phyloP scores from a whole-genome alignment of 92 coral and sea anemone genomes.

The Hydrozoanthus gracilis region DNA sequence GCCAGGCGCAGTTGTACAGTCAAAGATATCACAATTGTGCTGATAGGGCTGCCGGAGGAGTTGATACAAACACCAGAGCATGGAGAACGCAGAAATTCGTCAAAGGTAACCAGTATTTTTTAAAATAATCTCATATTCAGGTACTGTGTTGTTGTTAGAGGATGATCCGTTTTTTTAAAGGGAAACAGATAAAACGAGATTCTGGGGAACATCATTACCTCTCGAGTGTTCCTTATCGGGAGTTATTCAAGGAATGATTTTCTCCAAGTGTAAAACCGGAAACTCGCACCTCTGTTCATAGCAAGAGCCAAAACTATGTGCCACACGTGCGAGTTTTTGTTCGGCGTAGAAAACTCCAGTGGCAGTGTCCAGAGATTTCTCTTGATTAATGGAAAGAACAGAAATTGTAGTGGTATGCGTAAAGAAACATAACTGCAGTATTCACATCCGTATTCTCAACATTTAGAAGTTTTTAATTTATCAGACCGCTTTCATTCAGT shows the following conservation, averaged over 20 bases:
- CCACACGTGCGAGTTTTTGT: neutral
- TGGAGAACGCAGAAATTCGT: slow-evolving; percentile 64
- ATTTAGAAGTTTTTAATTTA: neutral
- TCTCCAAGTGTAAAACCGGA: slow-evolving; percentile 28
- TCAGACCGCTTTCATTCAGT: too few species aligned
- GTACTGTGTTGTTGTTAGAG: slow-evolving; percentile 9
- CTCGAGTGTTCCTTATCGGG: neutral
- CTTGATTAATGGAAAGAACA: neutral
- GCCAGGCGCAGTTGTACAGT: slow-evolving; percentile 88
- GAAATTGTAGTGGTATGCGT: neutral
- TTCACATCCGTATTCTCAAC: neutral
- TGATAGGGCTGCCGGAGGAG: slow-evolving; percentile 33
- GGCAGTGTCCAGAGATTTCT: neutral
- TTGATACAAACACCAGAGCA: slow-evolving; percentile 7
- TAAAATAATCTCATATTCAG: slow-evolving; percentile 10
- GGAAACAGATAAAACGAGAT: neutral
- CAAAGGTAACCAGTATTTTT: slow-evolving; percentile 59
- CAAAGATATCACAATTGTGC: slow-evolving; percentile 82
- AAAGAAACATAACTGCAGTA: neutral
- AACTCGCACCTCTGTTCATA: neutral
- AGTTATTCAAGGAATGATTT: slow-evolving; percentile 16
- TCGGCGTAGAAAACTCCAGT: neutral
- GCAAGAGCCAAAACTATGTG: neutral
- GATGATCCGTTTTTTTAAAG: neutral
- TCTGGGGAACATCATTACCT: neutral